phyloP scores from a whole-genome alignment of 2,888 invertebrate species.

The Andrena bucephala region DNA sequence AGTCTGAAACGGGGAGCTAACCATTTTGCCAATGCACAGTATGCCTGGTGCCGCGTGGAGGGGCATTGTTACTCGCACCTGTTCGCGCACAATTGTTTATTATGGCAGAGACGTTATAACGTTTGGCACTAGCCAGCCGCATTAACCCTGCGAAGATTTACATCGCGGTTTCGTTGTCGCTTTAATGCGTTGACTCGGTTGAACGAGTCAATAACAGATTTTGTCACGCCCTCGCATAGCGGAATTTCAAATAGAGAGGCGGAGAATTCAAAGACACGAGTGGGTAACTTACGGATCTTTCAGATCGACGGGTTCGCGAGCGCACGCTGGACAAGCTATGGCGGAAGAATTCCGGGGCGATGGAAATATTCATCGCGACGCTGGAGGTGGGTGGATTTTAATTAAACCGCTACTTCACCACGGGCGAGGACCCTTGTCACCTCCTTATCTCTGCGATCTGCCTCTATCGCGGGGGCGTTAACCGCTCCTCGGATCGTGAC shows the following conservation, averaged over 20 bases:
- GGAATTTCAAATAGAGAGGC: not conserved
- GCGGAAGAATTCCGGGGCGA: conserved; percentile 87
- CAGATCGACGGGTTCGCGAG: conserved; percentile 88
- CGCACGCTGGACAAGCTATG: conserved; percentile 87
- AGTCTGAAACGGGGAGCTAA: conserved; percentile 56
- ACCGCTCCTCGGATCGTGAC: not conserved
- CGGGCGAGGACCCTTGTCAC: not conserved
- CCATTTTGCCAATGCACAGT: conserved; percentile 54
- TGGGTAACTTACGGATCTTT: conserved; percentile 10
- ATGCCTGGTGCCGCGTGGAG: conserved; percentile 37
- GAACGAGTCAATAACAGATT: not conserved
- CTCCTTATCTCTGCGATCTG: not conserved
- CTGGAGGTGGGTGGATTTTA: conserved; percentile 85
- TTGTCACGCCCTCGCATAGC: not conserved
- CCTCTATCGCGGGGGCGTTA: not conserved
- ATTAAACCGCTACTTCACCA: not conserved
- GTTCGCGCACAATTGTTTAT: conserved; percentile 48
- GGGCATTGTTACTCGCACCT: conserved; percentile 47
- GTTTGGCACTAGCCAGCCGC: conserved; percentile 15
- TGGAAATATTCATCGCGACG: conserved; percentile 86
- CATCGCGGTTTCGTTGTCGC: not conserved
- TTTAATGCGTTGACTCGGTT: not conserved
- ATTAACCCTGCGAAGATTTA: not conserved
- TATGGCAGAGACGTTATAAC: conserved; percentile 5
- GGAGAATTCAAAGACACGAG: not conserved